These are phyloP conservation scores for Gallirallus australis DNA, from an alignment of 2,797 vertebrate species.

Conservation along the genomic window DNA sequence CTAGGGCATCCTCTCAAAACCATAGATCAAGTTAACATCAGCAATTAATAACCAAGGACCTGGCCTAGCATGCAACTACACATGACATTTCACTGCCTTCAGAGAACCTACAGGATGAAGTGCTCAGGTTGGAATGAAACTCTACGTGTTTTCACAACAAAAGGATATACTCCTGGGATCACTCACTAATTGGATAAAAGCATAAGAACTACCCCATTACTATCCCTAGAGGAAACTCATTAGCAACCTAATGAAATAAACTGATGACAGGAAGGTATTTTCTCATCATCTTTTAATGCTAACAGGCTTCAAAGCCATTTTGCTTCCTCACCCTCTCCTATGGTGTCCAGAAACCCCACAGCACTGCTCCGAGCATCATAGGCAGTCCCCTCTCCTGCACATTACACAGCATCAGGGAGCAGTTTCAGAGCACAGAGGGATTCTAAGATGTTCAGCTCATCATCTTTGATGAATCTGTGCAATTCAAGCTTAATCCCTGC, in stretches of 20 bases:
- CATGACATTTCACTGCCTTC: background rate
- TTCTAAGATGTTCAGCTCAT: constrained; percentile 14
- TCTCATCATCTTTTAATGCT: constrained; percentile 66
- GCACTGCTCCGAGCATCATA: background rate
- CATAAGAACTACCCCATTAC: constrained; percentile 60
- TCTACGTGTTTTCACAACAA: constrained; percentile 34
- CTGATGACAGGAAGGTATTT: constrained; percentile 61
- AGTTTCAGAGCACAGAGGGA: constrained; percentile 41
- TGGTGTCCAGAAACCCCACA: constrained; percentile 21
- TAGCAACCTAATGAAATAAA: constrained; percentile 69
- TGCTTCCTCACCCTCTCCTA: background rate
- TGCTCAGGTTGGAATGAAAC: background rate
- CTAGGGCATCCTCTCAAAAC: background rate
- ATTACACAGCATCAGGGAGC: constrained; percentile 24
- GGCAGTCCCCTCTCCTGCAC: constrained; percentile 13
- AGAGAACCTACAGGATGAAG: constrained; percentile 1
- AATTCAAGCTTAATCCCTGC: constrained; percentile 41
- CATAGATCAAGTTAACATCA: background rate
- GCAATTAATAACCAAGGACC: background rate
- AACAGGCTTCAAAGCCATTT: constrained; percentile 57
- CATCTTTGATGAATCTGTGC: constrained; percentile 43
- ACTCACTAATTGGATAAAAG: constrained; percentile 65
- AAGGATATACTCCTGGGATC: constrained; percentile 49
- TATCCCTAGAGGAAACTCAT: constrained; percentile 63
- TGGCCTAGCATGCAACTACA: background rate